Evolutionary conservation across 2,888 invertebrate species (phyloP).

Genomic region (Synergus itoensis): DNA sequence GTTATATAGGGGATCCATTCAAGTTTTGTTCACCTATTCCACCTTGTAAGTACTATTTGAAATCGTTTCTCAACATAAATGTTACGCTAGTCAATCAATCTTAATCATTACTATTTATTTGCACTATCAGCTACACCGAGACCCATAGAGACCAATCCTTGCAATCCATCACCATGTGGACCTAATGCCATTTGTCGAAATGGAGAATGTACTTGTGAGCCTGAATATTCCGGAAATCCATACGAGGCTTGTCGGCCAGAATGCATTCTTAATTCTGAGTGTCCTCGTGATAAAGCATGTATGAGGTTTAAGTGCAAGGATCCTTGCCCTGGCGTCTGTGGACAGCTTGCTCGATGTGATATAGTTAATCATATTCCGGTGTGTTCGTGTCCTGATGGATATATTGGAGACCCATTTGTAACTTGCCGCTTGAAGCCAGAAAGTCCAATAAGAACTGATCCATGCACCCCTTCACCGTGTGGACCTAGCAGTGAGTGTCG

Average conservation of each 20-base stretch:
- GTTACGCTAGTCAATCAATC: background rate
- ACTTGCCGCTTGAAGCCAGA: conserved; percentile 70
- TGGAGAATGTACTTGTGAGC: conserved; percentile 81
- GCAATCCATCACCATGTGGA: conserved; percentile 86
- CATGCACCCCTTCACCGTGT: conserved; percentile 76
- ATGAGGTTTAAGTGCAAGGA: conserved; percentile 89
- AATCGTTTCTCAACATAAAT: background rate
- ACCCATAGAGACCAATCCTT: conserved; percentile 66
- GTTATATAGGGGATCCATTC: conserved; percentile 93
- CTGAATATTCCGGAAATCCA: conserved; percentile 80
- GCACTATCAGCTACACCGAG: conserved; percentile 45
- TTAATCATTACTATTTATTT: background rate
- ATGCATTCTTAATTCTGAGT: conserved; percentile 89
- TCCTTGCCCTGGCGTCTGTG: conserved; percentile 92
- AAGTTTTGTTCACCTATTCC: conserved; percentile 83
- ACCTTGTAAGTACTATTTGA: conserved; percentile 80
- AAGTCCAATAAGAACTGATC: conserved; percentile 64
- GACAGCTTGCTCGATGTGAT: conserved; percentile 86
- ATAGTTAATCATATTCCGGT: conserved; percentile 86
- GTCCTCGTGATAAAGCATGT: conserved; percentile 87
- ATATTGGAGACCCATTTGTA: conserved; percentile 77
- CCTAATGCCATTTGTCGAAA: conserved; percentile 86
- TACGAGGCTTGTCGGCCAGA: conserved; percentile 87
- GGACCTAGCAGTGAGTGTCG: conserved; percentile 76
- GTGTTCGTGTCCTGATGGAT: conserved; percentile 79